Percentiles rank a stretch among this genome's conserved stretches.
phyloP scores from a whole-genome alignment of 1,140 invertebrate genomes.

The Drosophila guanche region DNA sequence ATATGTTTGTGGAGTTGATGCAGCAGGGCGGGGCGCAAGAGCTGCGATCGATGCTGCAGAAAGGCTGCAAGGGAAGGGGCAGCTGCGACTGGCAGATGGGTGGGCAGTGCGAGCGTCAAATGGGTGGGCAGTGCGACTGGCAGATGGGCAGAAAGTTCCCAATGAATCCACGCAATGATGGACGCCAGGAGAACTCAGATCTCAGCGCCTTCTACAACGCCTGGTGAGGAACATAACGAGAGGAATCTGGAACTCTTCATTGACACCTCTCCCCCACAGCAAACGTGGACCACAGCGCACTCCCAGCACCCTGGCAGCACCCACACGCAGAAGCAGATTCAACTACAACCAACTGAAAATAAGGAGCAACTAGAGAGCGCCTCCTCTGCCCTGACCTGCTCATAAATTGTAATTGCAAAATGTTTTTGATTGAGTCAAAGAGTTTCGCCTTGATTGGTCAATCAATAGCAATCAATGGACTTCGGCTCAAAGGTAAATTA shows the following conservation, averaged over 20 bases:
- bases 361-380: slow-evolving; percentile 21
- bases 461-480: background rate
- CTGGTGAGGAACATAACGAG: slow-evolving; percentile 22
- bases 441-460: background rate
- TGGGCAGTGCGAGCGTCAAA: background rate
- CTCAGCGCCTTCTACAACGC: slow-evolving; percentile 45
- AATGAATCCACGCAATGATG: background rate
- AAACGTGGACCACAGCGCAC: slow-evolving; percentile 33
- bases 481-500: background rate
- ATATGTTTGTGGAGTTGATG: slow-evolving; percentile 2
- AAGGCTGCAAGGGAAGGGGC: background rate
- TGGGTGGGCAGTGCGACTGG: no score
- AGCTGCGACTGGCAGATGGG: no score
- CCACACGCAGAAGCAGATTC: slow-evolving; percentile 48
- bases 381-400: background rate
- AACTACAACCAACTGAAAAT: slow-evolving; percentile 56
- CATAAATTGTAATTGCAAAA: no score
- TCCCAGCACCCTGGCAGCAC: slow-evolving; percentile 1
- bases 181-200: background rate
- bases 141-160: background rate
- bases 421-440: background rate
- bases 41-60: slow-evolving; percentile 9
- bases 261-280: background rate
- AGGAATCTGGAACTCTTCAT: no score
- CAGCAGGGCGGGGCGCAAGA: background rate